Base-by-base conservation (phyloP, 1,140 invertebrate species). In the Tetramorium simillimum region DNA sequence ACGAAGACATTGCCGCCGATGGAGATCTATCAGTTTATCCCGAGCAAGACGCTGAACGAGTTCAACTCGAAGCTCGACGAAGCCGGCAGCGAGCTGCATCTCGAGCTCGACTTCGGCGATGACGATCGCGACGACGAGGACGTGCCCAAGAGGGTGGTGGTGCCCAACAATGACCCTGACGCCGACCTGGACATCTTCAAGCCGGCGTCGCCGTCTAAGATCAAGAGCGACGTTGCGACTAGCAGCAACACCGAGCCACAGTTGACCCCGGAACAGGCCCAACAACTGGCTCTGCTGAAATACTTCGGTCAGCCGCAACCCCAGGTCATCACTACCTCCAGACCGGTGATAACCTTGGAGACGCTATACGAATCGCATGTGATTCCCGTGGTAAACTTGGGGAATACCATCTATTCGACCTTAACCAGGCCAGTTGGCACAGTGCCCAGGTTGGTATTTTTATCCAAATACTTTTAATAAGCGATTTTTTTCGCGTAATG, bases 1-100 rank as follows among this genome's bases (percentile, higher is more conserved):
- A 98, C 97, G 0, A 98, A 98, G 93, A 99, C 98, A 0, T 93
- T 98, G 40, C 98, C 98, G 12, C 98, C 98, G 0, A 97, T 97
- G 96, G 97, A 98, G 92, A 97, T 97, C 43, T 98, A 98, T 94
- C 97, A 98, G 88, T 98, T 98, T 91, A 97, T 98, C 40, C 97
- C 98, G 0, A 98, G 97, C 86, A 98, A 98, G 94, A 98, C 97
- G 3, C 95, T 98, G 16, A 98, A 98, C 89, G 98, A 99, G 93
- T 98, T 98, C 93, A 98, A 98, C 88, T 98, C 97, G 67, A 97
- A 97, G 63, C 95, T 98, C 43, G 97, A 98, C 92, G 98, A 98
- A 95, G 98, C 98, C n/a, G 98, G 98, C 1, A 98, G 97, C 2
- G 98, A 98, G 93, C 93, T 98, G 9, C 97, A 98, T 91, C 95